Base-by-base conservation (phyloP, 1,140 invertebrate genomes). In the Zelostemma sp. region DNA sequence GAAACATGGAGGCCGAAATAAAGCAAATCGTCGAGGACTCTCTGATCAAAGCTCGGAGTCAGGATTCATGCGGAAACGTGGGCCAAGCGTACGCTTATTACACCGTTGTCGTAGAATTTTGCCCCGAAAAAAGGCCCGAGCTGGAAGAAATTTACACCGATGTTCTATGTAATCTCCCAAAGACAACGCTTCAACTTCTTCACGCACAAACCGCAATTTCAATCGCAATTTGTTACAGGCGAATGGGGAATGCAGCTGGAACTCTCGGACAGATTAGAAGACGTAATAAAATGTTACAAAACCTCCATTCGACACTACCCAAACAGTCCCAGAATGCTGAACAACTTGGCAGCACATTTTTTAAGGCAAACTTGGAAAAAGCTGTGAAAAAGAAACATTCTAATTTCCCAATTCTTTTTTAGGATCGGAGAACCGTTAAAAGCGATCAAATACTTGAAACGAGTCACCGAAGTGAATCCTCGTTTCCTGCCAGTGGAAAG, bases 41-140 rank as follows among this genome's bases (percentile, higher is more conserved):
- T 1, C 55, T 80, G 49, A 68, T 77, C 72, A 80, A 78, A 57
- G 79, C 79, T 35, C 67, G 61, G 16, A 74, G 76, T 54, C 70
- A 79, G 16, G 71, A 75, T 16, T 56, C 59, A 12, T 63, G 40
- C 51, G 77, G 77, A 35, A 77, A 83, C 45, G 68, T 75, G 50
- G 82, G 81, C 5, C 73, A 80, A 66, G 82, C 84, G 18, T 85
- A 84, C 70, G 78, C 80, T 47, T 79, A 84, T 75, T 82, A 80
- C 28, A 77, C 79, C 2, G 63, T 80, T 45, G 78, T 82, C 43
- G 72, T 82, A 19, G 77, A 81, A 55, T 53, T 85, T 16, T 77
- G 72, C 33, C 77, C 80, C 49, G 41, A 60, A 15, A 82, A 69
- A 65, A 76, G 76, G 63, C 3, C 45, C 41, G 78, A 85, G 53